Evolutionary conservation across 2,797 vertebrate genomes (phyloP).

Genomic region (Pseudomugil gertrudae): DNA sequence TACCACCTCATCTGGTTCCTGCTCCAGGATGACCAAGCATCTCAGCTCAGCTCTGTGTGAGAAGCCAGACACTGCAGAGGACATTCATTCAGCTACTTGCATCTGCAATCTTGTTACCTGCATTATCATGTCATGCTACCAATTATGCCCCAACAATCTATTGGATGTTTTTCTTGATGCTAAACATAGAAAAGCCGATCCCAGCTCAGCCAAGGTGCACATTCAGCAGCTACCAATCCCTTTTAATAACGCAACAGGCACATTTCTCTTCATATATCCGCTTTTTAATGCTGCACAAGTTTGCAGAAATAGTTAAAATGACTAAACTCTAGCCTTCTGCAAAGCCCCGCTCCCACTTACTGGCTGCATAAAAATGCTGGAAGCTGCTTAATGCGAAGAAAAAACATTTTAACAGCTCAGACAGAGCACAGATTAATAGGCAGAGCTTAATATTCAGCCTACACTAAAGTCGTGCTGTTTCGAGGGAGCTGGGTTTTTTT

Average conservation of each 20-base stretch:
- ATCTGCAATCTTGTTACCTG: too few species aligned
- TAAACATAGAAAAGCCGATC: not conserved
- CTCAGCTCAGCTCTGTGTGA: too few species aligned
- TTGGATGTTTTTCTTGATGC: not conserved
- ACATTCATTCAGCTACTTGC: too few species aligned
- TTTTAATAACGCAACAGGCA: not conserved
- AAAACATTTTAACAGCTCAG: conserved; percentile 46
- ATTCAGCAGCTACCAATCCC: not conserved
- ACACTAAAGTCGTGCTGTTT: conserved; percentile 43
- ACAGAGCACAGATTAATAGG: conserved; percentile 10
- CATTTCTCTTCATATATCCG: conserved; percentile 23
- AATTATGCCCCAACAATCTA: not conserved
- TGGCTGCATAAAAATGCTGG: conserved; percentile 11
- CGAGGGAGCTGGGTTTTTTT: conserved; percentile 23
- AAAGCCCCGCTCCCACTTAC: conserved; percentile 7
- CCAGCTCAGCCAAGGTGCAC: not conserved
- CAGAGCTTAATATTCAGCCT: conserved; percentile 27
- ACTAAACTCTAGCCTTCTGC: conserved; percentile 12
- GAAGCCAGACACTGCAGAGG: too few species aligned
- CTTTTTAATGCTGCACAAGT: conserved; percentile 18
- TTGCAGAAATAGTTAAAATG: too few species aligned
- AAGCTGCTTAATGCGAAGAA: conserved; percentile 19
- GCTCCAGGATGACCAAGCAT: too few species aligned
- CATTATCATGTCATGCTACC: too few species aligned
- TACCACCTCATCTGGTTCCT: not conserved